phyloP scores from a whole-genome alignment of 2,113 vertebrate species.

The Marmota flaviventris region DNA sequence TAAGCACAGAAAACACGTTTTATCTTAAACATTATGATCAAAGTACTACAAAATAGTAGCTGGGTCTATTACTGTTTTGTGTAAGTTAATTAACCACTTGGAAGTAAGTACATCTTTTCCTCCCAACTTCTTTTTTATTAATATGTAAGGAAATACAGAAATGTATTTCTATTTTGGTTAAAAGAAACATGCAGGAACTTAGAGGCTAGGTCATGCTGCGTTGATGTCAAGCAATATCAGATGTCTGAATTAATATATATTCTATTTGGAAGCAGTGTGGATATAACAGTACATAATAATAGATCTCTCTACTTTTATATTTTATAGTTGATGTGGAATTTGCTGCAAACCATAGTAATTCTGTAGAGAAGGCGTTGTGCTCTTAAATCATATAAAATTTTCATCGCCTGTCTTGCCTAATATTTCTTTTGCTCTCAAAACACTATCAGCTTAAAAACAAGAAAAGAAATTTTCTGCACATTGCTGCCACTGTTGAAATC shows the following conservation, averaged over 20 bases:
- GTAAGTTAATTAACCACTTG: constrained; percentile 1
- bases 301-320: constrained; percentile 61
- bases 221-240: constrained; percentile 62
- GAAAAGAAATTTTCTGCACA: constrained; percentile 2
- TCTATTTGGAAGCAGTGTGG: constrained; percentile 54
- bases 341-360: constrained; percentile 72
- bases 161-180: constrained; percentile 37
- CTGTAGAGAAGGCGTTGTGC: constrained; percentile 5
- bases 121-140: neutral
- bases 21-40: neutral
- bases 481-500: constrained; percentile 33
- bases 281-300: constrained; percentile 57
- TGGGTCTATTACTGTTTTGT: neutral
- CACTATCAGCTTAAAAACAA: constrained; percentile 67
- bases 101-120: neutral
- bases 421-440: constrained; percentile 77
- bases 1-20: neutral
- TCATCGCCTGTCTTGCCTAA: constrained; percentile 72
- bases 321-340: constrained; percentile 68
- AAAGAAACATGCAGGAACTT: neutral
- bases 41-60: neutral
- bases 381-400: constrained; percentile 80
- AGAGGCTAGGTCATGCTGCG: constrained; percentile 4
- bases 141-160: neutral
- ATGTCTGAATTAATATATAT: constrained; percentile 72